Evolutionary conservation across 2,797 vertebrate species (phyloP).

Genomic region (Mus spretus): DNA sequence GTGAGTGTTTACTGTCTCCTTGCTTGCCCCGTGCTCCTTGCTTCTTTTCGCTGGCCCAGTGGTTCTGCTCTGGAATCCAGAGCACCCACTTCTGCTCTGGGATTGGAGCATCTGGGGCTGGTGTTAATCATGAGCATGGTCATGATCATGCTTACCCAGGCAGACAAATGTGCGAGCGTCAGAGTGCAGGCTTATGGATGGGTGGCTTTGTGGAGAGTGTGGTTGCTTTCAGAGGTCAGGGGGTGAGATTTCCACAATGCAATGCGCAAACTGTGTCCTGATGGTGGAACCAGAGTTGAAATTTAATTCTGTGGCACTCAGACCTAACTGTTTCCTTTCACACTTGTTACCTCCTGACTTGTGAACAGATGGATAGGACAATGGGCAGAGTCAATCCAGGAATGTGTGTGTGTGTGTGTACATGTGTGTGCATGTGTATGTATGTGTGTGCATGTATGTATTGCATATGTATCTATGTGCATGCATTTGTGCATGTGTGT

Average conservation of each 20-base stretch:
- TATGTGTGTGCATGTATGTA: no score
- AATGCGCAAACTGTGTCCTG: neutral
- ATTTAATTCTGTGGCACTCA: neutral
- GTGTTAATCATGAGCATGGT: neutral
- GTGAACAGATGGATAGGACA: constrained; percentile 1
- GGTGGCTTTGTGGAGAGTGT: neutral
- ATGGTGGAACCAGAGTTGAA: neutral
- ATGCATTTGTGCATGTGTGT: neutral
- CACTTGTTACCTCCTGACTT: constrained; percentile 4
- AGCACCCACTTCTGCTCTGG: neutral
- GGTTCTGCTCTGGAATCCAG: neutral
- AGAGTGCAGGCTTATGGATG: neutral
- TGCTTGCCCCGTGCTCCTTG: neutral
- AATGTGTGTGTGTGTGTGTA: neutral
- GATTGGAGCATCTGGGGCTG: neutral
- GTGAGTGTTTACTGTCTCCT: neutral
- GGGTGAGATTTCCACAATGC: neutral
- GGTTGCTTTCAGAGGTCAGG: constrained; percentile 1
- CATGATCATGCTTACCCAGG: neutral
- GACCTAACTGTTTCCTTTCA: neutral
- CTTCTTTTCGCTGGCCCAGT: neutral
- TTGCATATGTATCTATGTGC: no score
- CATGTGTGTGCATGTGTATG: neutral
- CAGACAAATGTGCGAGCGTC: neutral
- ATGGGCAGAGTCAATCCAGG: constrained; percentile 1